phyloP scores from a whole-genome alignment of 2,797 vertebrate species.

The Liparis tanakae region DNA sequence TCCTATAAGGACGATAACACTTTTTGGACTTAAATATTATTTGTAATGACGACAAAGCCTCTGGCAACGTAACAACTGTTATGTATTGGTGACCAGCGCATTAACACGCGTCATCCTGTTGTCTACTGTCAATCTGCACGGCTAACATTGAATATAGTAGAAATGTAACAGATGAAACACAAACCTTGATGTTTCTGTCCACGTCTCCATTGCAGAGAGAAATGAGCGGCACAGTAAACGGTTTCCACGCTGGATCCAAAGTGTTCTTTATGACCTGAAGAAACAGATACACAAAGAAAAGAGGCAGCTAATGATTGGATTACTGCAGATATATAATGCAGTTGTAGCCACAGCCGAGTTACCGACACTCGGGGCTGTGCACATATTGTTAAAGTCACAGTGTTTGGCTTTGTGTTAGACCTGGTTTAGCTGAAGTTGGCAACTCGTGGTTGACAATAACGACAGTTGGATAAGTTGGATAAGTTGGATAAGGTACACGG shows the following conservation, averaged over 20 bases:
- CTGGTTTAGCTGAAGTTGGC: conserved; percentile 32
- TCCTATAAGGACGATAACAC: not conserved
- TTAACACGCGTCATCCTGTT: not conserved
- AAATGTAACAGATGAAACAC: conserved; percentile 2
- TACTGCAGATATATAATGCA: conserved; percentile 8
- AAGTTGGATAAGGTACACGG: not conserved
- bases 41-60: not conserved
- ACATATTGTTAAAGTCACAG: conserved; percentile 6
- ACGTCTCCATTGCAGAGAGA: conserved; percentile 95
- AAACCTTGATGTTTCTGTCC: conserved; percentile 93
- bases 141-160: not conserved
- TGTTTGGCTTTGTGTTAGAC: conserved; percentile 7
- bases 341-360: not conserved
- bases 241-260: conserved; percentile 94
- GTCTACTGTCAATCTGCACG: not conserved
- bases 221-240: conserved; percentile 94
- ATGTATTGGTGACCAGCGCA: not conserved
- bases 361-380: not conserved
- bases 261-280: conserved; percentile 97
- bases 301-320: conserved; percentile 5
- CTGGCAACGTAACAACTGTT: not conserved
- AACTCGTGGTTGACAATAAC: conserved; percentile 33
- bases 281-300: conserved; percentile 41
- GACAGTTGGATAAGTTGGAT: conserved; percentile 14
- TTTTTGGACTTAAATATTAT: not conserved